Percentiles rank a stretch among this genome's conserved stretches.
Evolutionary conservation across 1,140 invertebrate species (phyloP).

Genomic region (Meloidogyne exigua): DNA sequence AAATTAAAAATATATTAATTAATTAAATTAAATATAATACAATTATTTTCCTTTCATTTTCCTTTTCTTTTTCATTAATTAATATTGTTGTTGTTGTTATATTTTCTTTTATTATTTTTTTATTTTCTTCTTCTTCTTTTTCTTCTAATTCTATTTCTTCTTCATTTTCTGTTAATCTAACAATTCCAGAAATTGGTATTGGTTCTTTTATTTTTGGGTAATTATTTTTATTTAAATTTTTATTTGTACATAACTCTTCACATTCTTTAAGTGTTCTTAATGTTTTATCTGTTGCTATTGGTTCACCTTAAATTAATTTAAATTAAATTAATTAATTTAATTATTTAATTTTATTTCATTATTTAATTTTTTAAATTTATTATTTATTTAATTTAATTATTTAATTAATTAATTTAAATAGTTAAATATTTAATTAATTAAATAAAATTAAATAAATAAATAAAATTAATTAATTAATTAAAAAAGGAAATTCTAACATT

Average conservation of each 20-base stretch:
- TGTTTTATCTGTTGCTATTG: slow-evolving; percentile 33
- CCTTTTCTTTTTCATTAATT: too few relatives aligned
- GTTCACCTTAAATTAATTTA: slow-evolving; percentile 17
- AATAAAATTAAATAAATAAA: too few relatives aligned
- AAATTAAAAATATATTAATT: too few relatives aligned
- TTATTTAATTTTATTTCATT: not conserved
- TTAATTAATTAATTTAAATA: too few relatives aligned
- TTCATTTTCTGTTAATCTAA: not conserved
- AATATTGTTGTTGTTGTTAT: too few relatives aligned
- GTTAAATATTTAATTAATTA: too few relatives aligned
- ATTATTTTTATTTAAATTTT: slow-evolving; percentile 10
- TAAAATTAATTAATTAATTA: too few relatives aligned
- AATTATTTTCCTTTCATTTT: not conserved
- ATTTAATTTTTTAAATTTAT: too few relatives aligned
- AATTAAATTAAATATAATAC: not conserved
- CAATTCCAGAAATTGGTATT: not conserved
- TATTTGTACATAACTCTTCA: slow-evolving; percentile 26
- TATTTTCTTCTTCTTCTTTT: too few relatives aligned
- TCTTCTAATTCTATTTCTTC: not conserved
- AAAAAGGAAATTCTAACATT: too few relatives aligned
- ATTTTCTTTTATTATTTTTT: too few relatives aligned
- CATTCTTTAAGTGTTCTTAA: slow-evolving; percentile 42
- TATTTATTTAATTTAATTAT: too few relatives aligned
- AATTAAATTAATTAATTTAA: not conserved
- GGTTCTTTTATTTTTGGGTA: not conserved